phyloP scores from a whole-genome alignment of 2,797 vertebrate genomes.

The Trachops cirrhosus region DNA sequence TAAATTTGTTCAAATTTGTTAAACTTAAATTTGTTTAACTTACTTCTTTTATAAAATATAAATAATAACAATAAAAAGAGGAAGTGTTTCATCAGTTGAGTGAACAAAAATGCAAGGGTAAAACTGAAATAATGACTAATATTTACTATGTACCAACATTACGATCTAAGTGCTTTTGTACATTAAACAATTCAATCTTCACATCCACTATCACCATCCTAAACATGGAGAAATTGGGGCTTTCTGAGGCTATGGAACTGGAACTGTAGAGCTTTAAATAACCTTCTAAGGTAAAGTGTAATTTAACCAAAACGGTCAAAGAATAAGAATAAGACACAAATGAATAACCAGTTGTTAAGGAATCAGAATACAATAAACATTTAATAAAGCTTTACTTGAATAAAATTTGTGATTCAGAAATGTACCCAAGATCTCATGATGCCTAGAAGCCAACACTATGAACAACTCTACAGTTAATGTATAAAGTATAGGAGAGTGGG shows the following conservation, averaged over 20 bases:
- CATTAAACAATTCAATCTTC: not conserved
- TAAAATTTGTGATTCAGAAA: conserved; percentile 49
- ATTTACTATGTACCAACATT: not conserved
- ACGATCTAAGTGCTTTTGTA: not conserved
- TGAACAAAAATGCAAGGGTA: conserved; percentile 3
- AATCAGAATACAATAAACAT: conserved; percentile 35
- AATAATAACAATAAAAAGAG: not conserved
- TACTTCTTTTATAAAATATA: no score
- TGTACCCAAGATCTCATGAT: not conserved
- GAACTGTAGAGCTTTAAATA: not conserved
- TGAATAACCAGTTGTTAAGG: not conserved
- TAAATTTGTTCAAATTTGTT: no score
- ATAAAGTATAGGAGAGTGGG: not conserved
- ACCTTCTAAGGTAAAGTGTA: not conserved
- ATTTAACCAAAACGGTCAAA: conserved; percentile 30
- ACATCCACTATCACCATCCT: not conserved
- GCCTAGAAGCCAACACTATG: not conserved
- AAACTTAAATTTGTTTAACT: no score
- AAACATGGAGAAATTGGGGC: not conserved
- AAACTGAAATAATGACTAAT: conserved; percentile 19
- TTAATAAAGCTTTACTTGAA: not conserved
- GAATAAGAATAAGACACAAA: conserved; percentile 1
- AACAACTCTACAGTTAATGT: not conserved
- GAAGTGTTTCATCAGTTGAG: not conserved
- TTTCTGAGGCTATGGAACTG: not conserved